These are phyloP conservation scores for Argyrosomus japonicus DNA, from an alignment of 2,113 vertebrate genomes.

Conservation along the genomic window DNA sequence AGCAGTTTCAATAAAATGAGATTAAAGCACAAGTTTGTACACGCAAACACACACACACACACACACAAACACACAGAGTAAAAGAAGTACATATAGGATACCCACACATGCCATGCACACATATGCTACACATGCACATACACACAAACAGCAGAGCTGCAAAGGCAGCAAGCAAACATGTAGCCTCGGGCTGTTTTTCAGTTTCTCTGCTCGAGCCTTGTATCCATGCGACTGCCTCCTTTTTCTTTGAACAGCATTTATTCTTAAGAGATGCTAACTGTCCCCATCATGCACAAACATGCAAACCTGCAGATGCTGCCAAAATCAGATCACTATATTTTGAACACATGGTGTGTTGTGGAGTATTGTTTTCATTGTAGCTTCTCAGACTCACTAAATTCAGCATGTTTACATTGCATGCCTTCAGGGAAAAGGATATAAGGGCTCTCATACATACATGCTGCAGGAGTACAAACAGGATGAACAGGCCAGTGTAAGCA, in stretches of 20 bases:
- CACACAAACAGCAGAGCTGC: constrained; percentile 22
- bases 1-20: constrained; percentile 50
- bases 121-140: constrained; percentile 1
- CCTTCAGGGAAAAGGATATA: not conserved
- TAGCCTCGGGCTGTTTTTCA: constrained; percentile 51
- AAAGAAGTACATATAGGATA: constrained; percentile 1
- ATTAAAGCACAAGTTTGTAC: constrained; percentile 58
- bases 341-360: not conserved
- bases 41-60: constrained; percentile 20
- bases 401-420: not conserved
- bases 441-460: constrained; percentile 6
- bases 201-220: constrained; percentile 24
- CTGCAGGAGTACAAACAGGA: constrained; percentile 31
- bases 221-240: constrained; percentile 12
- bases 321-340: constrained; percentile 8
- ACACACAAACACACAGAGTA: not conserved
- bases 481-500: constrained; percentile 16
- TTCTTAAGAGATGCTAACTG: constrained; percentile 15
- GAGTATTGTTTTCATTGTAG: constrained; percentile 13
- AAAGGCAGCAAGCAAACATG: constrained; percentile 50
- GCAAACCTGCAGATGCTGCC: constrained; percentile 7
- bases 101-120: constrained; percentile 32
- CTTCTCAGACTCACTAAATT: constrained; percentile 12
- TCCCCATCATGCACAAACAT: constrained; percentile 24
- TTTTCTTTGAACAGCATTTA: constrained; percentile 34